Base-by-base conservation (phyloP, 2,888 invertebrate species). In the Chrysolina oricalcia region DNA sequence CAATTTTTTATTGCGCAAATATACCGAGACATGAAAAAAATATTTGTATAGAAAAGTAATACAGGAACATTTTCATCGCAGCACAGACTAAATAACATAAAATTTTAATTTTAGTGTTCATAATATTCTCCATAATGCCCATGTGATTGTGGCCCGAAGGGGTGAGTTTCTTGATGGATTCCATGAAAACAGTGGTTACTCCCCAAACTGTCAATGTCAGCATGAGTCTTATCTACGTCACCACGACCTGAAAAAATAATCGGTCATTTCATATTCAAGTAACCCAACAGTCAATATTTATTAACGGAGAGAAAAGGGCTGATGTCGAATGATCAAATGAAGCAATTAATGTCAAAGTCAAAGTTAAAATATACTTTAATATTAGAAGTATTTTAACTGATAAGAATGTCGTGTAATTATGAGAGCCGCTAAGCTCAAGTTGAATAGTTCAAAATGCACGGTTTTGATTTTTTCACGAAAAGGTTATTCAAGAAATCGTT, bases 131-230 rank as follows among this genome's bases (percentile, higher is more conserved):
- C 64, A 9, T 35, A 64, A 41, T 71, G 50, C 8, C 27, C 27
- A 35, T 48, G 70, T 63, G 71, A 6, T 23, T 53, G 64, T 8
- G 71, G 71, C 41, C 64, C 50, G 10, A 46, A 41, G 6, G 43
- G 50, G 17, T 71, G 63, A n/a, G 6, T 53, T 19, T 71, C 71
- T 21, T 71, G 71, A 17, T 71, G 71, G n/a, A 48, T 53, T 41
- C 27, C 48, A 11, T 71, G 64, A 17, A 71, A 64, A 27, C 64
- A 71, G 41, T 71, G 71, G 10, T 8, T 48, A 53, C 64, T 64
- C 8, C 66, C 23, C 9, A 41, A 50, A 10, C 64, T 64, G 15
- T 64, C 71, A 53, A 53, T 53, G 13, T 71, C 64, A 9, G 53
- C 41, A 19, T 41, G 50, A 50, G 11, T 43, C 50, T 53, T 64